Base-by-base conservation (phyloP, 2,888 invertebrate species). In the Xestia c-nigrum region DNA sequence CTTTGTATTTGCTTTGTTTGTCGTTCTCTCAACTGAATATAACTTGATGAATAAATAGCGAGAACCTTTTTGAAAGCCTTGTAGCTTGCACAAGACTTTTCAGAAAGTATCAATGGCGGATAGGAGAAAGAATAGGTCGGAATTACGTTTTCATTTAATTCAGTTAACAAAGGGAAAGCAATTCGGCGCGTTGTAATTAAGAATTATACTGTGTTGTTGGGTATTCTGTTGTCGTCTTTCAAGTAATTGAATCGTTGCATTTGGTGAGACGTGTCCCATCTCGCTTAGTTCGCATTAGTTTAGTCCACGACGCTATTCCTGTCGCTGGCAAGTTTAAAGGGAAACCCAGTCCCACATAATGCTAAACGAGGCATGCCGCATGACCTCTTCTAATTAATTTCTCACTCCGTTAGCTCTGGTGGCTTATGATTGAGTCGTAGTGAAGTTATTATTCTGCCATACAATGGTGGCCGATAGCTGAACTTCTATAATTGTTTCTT, bases 331-430 rank as follows among this genome's bases (percentile, higher is more conserved):
- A 87, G 87, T 87, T 79, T 73, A 75, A 76, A 73, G 68, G 64
- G 81, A 77, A 72, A 82, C 74, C 81, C 85, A 90, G 86, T 84
- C 82, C 81, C 83, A 76, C 78, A 77, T 83, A 82, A 85, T 87
- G 90, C 80, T 79, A 90, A 91, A 88, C 89, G 89, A 87, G 87
- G 88, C 92, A 88, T 91, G 87, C 91, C 91, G 88, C 92, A 88
- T 91, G 87, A 91, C 91, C 89, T 80, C 84, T 85, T 85, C 85
- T 87, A 89, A 90, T 90, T 89, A 90, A 89, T 90, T 93, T 91
- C 87, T 90, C 91, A 93, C 91, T 89, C 78, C 83, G 86, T 79
- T 90, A 87, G 81, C 78, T 89, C 70, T 67, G 70, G 65, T 82
- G 70, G 70, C 74, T 67, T 82, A 66, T 79, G 74, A 82, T 82